Base-by-base conservation (phyloP, 2,113 vertebrate genomes). In the Antechinus flavipes region DNA sequence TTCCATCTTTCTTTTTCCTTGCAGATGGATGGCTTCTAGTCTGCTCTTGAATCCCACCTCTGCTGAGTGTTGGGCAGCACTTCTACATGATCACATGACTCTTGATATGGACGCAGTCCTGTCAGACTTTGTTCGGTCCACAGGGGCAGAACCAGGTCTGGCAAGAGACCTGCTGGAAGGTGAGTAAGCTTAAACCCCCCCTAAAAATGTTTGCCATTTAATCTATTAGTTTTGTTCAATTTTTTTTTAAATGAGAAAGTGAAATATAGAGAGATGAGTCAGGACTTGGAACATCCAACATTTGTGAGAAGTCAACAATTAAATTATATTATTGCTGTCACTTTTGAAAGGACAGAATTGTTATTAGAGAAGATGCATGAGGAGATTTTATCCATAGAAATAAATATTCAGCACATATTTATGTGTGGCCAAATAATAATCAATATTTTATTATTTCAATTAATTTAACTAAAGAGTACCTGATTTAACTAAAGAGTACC, bases 101-200 rank as follows among this genome's bases (percentile, higher is more conserved):
- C 99, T 99, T 99, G 99, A 99, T 99, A 99, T 99, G 99, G 99
- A 99, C 94, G 99, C 99, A 98, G 99, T 99, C 99, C 99, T 99
- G 99, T 99, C 99, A 99, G 99, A 99, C 99, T 99, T 99, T 99
- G 99, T 99, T 99, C 99, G 99, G 99, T 99, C 99, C 99, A 99
- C 99, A 0, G 99, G 99, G 99, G 99, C 99, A 98, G 99, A 99
- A 99, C 99, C 99, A 94, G 99, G 99, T 99, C 99, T 99, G 99
- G 99, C 99, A 98, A 99, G 99, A 99, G 99, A 99, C 99, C 99
- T 99, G 99, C 99, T 99, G 95, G 99, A 99, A 99, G 99, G 99
- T 99, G 99, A 99, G 99, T 90, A 6, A 1, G 52, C 91, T 46
- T 90, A 54, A 47, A 35, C 42, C 23, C 49, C 46, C 23, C 92